Evolutionary conservation across 2,113 vertebrate species (phyloP).

Genomic region (Ceratotherium simum): DNA sequence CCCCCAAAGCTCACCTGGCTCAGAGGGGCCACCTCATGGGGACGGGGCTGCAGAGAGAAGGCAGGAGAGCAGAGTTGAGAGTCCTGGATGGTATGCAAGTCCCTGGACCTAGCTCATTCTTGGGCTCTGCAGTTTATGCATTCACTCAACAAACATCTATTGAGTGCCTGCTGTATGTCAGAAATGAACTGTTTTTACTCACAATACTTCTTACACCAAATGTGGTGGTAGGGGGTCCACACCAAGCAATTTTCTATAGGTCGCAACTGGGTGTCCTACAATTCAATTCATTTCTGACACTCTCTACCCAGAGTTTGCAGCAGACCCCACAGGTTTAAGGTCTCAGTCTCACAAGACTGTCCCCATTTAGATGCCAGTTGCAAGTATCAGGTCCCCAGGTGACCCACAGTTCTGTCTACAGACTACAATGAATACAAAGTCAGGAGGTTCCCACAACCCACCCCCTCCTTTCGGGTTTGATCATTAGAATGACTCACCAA

Average conservation of each 20-base stretch:
- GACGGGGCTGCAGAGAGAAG: not conserved
- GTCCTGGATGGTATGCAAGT: not conserved
- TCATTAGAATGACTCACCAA: not conserved
- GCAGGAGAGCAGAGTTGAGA: not conserved
- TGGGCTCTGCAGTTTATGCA: not conserved
- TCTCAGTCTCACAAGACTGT: not conserved
- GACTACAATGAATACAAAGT: not conserved
- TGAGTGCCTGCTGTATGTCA: not conserved
- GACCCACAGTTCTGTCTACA: not conserved
- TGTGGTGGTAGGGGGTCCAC: not conserved
- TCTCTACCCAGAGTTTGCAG: not conserved
- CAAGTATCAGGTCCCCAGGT: not conserved
- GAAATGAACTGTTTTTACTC: not conserved
- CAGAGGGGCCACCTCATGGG: not conserved
- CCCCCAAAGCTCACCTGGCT: not conserved
- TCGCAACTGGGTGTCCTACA: not conserved
- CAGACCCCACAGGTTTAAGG: not conserved
- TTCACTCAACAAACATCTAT: not conserved
- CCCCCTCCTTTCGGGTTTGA: not conserved
- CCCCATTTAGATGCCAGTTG: not conserved
- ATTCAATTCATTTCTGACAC: not conserved
- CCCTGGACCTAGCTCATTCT: not conserved
- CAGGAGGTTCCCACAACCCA: accelerated
- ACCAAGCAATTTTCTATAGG: not conserved
- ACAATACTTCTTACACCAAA: not conserved